Base-by-base conservation (phyloP, 2,113 vertebrate species). In the Puffinus mauretanicus region DNA sequence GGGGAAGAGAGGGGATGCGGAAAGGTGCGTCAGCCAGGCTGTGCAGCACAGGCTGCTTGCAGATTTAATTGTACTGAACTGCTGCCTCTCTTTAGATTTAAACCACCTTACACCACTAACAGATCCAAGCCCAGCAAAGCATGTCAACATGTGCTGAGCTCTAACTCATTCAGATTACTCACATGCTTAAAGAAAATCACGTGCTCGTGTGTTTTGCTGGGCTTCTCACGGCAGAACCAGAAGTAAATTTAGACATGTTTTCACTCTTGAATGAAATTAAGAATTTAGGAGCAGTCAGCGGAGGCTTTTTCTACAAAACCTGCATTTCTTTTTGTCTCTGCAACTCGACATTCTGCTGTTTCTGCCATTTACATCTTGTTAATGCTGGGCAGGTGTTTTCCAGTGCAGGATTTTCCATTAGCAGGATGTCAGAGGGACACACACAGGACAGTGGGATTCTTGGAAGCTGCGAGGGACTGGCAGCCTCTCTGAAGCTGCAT, bases 351-450 rank as follows among this genome's bases (percentile, higher is more conserved):
- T 96, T 97, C 95, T 80, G 96, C 85, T 97, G 96, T 96, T 98
- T 95, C 96, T 97, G 69, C 81, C 97, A 96, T 98, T 98, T 98
- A 94, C 97, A 96, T 97, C 97, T 96, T 97, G 97, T 97, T 98
- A 98, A 96, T 97, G 95, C 95, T 44, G 84, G 98, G 96, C 98
- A 98, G 97, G 97, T 98, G 98, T 98, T 98, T 98, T 97, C 97
- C 96, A 96, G 78, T 54, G 60, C 72, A 93, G 97, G 92, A 92
- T 94, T 97, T 97, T 97, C 98, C 98, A 98, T 98, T 98, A 98
- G 95, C 94, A 96, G 96, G 96, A 98, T 98, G 97, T 98, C 98
- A 98, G 96, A 96, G 96, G 97, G 97, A 98, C 97, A 95, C 78
- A 94, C 90, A 96, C 34, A 97, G 92, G 95, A 97, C 96, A 96